phyloP scores from a whole-genome alignment of 2,888 invertebrate species.

The Ochropleura plecta region DNA sequence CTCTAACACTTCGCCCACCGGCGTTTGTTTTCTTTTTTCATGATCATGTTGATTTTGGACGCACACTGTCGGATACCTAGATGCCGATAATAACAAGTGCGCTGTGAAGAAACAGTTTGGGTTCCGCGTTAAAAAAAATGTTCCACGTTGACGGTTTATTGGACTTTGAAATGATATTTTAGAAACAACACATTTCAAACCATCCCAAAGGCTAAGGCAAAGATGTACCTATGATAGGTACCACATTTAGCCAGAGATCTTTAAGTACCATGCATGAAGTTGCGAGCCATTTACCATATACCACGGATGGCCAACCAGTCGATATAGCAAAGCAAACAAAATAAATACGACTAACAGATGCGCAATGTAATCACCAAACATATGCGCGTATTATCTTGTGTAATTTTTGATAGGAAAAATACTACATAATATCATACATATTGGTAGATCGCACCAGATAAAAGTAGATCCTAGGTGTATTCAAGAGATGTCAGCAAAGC shows the following conservation, averaged over 20 bases:
- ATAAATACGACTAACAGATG: no score
- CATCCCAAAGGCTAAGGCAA: not conserved
- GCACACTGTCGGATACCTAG: constrained; percentile 59
- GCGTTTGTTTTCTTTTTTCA: constrained; percentile 73
- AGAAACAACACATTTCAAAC: not conserved
- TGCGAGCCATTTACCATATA: no score
- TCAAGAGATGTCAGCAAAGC: no score
- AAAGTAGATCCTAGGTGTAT: no score
- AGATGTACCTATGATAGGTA: not conserved
- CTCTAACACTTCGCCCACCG: constrained; percentile 61
- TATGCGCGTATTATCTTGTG: no score
- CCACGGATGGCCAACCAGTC: no score
- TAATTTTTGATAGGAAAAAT: no score
- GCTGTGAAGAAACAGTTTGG: not conserved
- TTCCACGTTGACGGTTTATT: not conserved
- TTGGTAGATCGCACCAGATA: no score
- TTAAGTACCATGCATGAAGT: not conserved
- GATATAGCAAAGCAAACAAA: no score
- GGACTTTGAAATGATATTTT: not conserved
- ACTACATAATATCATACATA: no score
- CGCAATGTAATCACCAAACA: no score
- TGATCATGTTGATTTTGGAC: constrained; percentile 77
- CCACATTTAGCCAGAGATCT: not conserved
- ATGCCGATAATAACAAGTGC: not conserved
- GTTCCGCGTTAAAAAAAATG: constrained; percentile 28